These are phyloP conservation scores for Solenodon paradoxus DNA, from an alignment of 2,113 vertebrate species.

Conservation along the genomic window DNA sequence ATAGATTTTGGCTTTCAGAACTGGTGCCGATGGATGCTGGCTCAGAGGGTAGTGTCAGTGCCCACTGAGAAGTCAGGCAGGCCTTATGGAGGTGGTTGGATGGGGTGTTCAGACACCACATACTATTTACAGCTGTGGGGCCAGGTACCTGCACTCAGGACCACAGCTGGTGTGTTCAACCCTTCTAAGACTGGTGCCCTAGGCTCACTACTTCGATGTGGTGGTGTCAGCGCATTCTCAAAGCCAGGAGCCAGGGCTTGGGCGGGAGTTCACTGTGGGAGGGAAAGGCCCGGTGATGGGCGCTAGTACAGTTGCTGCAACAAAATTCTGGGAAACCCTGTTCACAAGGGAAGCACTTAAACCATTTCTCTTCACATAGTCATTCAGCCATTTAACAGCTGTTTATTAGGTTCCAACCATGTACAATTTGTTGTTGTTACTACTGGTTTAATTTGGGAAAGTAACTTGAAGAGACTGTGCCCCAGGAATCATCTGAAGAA, in stretches of 20 bases:
- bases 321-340: not conserved
- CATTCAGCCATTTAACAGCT: not conserved
- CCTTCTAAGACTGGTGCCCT: not conserved
- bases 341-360: fast-evolving
- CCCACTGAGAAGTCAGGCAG: not conserved
- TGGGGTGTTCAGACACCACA: fast-evolving
- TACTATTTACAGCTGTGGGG: not conserved
- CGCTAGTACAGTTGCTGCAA: fast-evolving
- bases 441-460: not conserved
- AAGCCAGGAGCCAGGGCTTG: not conserved
- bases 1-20: not conserved
- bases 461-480: not conserved
- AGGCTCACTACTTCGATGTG: not conserved
- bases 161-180: fast-evolving
- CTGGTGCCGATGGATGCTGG: not conserved
- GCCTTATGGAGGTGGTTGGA: fast-evolving
- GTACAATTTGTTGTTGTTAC: not conserved
- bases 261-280: not conserved
- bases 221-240: not conserved
- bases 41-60: not conserved
- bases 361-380: not conserved
- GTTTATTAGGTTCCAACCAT: fast-evolving
- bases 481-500: not conserved
- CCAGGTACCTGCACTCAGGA: not conserved
- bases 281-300: too few species aligned